Conservation (phyloP, 2,888 invertebrate species). For the Lycophotia porphyrea region DNA sequence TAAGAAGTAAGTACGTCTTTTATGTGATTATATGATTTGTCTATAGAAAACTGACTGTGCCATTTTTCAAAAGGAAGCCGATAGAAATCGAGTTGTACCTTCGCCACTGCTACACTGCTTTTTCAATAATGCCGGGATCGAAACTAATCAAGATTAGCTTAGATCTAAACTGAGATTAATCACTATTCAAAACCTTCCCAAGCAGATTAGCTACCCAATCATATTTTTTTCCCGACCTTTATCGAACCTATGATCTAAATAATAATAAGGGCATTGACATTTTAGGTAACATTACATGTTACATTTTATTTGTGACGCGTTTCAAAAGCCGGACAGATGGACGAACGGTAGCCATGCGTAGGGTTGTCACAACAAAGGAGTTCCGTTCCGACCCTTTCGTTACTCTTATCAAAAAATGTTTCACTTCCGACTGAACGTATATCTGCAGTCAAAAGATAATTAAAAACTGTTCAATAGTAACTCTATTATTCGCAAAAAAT, state of each 20-base stretch:
- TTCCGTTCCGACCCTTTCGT: conserved; percentile 22
- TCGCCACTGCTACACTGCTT: no score
- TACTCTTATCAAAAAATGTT: conserved; percentile 41
- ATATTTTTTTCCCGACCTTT: not conserved
- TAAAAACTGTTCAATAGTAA: conserved; percentile 1
- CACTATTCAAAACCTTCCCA: not conserved
- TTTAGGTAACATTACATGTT: not conserved
- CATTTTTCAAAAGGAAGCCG: no score
- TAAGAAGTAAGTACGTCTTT: no score
- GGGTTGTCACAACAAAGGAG: conserved; percentile 36
- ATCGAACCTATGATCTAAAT: conserved; percentile 27
- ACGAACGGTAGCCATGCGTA: conserved; percentile 35
- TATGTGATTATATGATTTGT: no score
- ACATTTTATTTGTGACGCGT: conserved; percentile 15
- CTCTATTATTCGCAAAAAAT: conserved; percentile 13
- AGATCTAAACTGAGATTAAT: not conserved
- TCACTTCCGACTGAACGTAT: conserved; percentile 14
- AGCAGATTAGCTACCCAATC: not conserved
- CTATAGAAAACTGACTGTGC: no score
- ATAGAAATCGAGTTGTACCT: no score
- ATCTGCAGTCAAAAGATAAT: conserved; percentile 35
- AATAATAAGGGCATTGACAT: conserved; percentile 10
- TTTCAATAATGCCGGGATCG: not conserved
- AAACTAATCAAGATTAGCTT: conserved; percentile 9
- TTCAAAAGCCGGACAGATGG: conserved; percentile 33